phyloP scores from a whole-genome alignment of 2,888 invertebrate genomes.

The Rhodophaea formosa region DNA sequence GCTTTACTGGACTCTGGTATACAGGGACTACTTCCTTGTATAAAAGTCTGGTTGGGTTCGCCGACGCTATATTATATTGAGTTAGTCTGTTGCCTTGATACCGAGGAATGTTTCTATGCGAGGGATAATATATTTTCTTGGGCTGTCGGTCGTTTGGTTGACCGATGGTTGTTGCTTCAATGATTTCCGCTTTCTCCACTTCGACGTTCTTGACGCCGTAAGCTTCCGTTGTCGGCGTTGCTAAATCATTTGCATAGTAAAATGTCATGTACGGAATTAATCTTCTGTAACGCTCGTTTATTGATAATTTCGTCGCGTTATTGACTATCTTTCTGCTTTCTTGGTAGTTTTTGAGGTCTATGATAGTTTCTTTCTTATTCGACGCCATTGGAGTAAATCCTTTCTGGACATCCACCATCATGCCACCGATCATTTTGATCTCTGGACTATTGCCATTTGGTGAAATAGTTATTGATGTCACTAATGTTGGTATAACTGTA shows the following conservation, averaged over 20 bases:
- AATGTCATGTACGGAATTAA: constrained; percentile 92
- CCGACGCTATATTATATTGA: constrained; percentile 71
- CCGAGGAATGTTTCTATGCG: constrained; percentile 65
- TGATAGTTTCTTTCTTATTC: constrained; percentile 35
- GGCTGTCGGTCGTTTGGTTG: constrained; percentile 49
- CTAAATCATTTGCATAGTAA: constrained; percentile 84
- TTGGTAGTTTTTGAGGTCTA: constrained; percentile 36
- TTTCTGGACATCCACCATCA: constrained; percentile 58
- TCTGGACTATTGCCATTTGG: constrained; percentile 77
- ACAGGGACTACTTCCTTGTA: constrained; percentile 58
- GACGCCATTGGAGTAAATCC: constrained; percentile 52
- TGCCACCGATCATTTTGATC: constrained; percentile 66
- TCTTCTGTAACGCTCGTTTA: constrained; percentile 86
- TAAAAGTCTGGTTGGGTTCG: constrained; percentile 67
- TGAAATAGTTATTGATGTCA: constrained; percentile 67
- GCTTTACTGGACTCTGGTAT: constrained; percentile 47
- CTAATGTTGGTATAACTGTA: constrained; percentile 65
- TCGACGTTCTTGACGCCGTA: constrained; percentile 54
- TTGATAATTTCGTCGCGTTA: constrained; percentile 64
- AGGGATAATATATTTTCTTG: constrained; percentile 54
- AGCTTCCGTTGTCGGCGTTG: constrained; percentile 59
- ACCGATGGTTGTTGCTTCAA: constrained; percentile 51
- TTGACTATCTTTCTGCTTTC: constrained; percentile 40
- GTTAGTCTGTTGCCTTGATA: constrained; percentile 74
- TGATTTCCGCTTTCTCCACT: constrained; percentile 68